phyloP scores from a whole-genome alignment of 92 coral and sea anemone genomes.

The Ricordea florida region DNA sequence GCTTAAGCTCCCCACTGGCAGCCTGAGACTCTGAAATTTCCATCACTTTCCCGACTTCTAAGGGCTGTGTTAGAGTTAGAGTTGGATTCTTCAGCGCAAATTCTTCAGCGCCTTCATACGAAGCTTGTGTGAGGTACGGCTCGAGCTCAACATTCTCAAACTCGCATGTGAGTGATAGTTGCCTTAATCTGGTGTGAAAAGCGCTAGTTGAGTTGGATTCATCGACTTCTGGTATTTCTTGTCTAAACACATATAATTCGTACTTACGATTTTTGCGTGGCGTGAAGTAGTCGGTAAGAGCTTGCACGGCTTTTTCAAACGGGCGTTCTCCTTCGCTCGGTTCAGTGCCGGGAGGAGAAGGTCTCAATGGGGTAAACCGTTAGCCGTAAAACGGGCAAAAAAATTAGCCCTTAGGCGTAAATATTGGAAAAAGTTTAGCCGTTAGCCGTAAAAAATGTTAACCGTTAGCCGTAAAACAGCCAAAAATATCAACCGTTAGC shows the following conservation, averaged over 20 bases:
- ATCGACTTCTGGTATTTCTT: slow-evolving; percentile 43
- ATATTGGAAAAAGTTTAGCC: no score
- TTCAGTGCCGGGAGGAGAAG: neutral
- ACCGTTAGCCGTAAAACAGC: no score
- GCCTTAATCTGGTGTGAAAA: slow-evolving; percentile 55
- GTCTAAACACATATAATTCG: slow-evolving; percentile 57
- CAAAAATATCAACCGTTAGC: no score
- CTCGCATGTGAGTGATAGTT: slow-evolving; percentile 45
- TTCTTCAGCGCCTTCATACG: slow-evolving; percentile 29
- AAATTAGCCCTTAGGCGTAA: no score
- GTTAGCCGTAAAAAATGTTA: no score
- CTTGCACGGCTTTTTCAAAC: slow-evolving; percentile 44
- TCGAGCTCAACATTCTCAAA: slow-evolving; percentile 59
- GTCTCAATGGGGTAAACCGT: no score
- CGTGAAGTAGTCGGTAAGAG: slow-evolving; percentile 51
- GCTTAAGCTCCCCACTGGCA: no score
- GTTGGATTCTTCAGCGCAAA: slow-evolving; percentile 55
- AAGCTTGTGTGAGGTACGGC: slow-evolving; percentile 53
- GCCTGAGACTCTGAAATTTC: slow-evolving; percentile 19
- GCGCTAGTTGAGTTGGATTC: slow-evolving; percentile 25
- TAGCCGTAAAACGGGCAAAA: no score
- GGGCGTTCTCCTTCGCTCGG: slow-evolving; percentile 50
- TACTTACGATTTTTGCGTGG: slow-evolving; percentile 57
- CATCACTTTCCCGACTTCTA: slow-evolving; percentile 49
- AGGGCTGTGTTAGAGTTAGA: slow-evolving; percentile 25